Conservation (phyloP, 1,140 invertebrate species). For the Caerostris extrusa region DNA sequence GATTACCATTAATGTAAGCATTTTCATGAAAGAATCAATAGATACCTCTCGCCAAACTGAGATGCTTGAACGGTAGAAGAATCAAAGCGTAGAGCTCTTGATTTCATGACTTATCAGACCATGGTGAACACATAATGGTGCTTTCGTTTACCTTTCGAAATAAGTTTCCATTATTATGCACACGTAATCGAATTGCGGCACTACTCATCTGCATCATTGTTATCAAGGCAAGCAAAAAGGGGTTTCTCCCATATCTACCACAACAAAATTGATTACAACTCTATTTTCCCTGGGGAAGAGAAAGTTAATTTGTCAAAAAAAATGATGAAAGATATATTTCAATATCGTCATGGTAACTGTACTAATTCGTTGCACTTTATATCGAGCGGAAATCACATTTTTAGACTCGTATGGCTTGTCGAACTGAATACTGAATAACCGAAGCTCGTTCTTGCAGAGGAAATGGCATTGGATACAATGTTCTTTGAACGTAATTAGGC, state of each 20-base stretch:
- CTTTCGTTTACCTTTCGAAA: no score
- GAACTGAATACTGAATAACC: not conserved
- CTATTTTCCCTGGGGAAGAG: not conserved
- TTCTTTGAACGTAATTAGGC: conserved; percentile 9
- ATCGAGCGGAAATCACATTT: not conserved
- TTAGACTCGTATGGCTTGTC: no score
- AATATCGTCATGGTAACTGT: not conserved
- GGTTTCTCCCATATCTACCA: not conserved
- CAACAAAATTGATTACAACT: not conserved
- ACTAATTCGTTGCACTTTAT: not conserved
- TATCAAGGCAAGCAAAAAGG: not conserved
- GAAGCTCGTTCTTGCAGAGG: not conserved
- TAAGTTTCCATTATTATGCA: no score
- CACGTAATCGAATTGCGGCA: no score
- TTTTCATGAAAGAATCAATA: no score
- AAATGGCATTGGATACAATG: not conserved
- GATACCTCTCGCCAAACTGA: no score
- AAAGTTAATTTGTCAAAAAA: not conserved
- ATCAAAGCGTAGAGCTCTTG: no score
- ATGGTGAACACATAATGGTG: no score
- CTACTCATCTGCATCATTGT: no score
- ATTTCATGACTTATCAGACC: no score
- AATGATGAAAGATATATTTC: not conserved
- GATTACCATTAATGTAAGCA: no score
- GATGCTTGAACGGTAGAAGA: no score